phyloP scores from a whole-genome alignment of 2,888 invertebrate genomes.

The Oxytorus armatus region DNA sequence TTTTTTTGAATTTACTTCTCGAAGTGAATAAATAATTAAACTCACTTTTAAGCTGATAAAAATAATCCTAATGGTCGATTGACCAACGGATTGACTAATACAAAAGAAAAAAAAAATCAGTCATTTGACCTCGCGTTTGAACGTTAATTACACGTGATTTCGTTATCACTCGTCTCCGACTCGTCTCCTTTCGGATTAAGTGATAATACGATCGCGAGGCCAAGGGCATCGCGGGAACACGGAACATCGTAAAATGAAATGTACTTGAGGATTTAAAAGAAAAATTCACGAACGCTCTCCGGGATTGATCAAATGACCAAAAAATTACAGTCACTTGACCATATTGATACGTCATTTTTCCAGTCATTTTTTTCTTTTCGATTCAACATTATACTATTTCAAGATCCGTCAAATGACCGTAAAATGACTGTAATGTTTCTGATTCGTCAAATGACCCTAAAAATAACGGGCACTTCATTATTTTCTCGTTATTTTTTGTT shows the following conservation, averaged over 20 bases:
- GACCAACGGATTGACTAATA: background rate
- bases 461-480: background rate
- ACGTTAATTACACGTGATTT: background rate
- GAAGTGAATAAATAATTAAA: no score
- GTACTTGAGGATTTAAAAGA: background rate
- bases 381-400: no score
- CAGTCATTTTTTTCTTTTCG: no score
- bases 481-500: no score
- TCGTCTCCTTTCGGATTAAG: background rate
- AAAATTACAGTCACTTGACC: no score
- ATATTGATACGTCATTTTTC: no score
- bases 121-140: background rate
- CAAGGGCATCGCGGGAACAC: slow-evolving; percentile 6
- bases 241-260: background rate
- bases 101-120: background rate
- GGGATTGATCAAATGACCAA: no score
- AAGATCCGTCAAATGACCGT: no score
- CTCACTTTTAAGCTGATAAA: background rate
- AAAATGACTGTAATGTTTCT: no score
- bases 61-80: background rate
- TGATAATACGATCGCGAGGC: slow-evolving; percentile 24
- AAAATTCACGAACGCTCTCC: no score
- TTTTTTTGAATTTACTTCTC: no score
- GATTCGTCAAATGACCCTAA: background rate
- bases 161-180: background rate